Base-by-base conservation (phyloP, 2,888 invertebrate species). In the Drosophila neonasuta region DNA sequence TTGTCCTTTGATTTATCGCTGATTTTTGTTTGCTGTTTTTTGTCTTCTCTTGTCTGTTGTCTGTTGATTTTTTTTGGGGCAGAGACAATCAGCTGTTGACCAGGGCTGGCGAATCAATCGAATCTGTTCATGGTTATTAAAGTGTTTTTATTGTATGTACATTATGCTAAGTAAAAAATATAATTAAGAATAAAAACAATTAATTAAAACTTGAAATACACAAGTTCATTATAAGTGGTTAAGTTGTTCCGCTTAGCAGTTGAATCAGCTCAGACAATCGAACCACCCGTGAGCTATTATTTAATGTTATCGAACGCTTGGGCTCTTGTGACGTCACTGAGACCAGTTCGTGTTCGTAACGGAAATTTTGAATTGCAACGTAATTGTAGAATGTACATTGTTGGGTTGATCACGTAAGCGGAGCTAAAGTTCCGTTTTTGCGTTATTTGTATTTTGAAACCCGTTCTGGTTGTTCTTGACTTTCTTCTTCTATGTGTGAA, bases 401-500 rank as follows among this genome's bases (percentile, higher is more conserved):
- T 13, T 29, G 30, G 30, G 13, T 11, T 10, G 20, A 34, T 34
- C 11, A 70, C 64, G 54, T 65, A 58, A 59, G 46, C 61, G 4
- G 44, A 17, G 20, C 58, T 61, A 48, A 11, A 58, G 39, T 49
- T 58, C 20, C 48, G 51, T 36, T 11, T 11, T 48, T 42, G 8
- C 10, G 36, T 51, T 44, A n/a, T 39, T 45, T 15, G 44, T 34
- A 55, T 48, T 41, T 30, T 7, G 29, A 55, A 75, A 86, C 83
- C 66, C 13, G 80, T 86, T 81, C 64, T 76, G 42, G 63, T 74
- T 83, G 48, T 80, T 68, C 74, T 74, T 71, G 65, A 74, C 84
- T 81, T 81, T 81, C 84, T 81, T 24, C 24, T 86, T 74, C 62
- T 65, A 58, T 59, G 63, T 69, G 69, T 65, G 68, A 80, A 84